Conservation (phyloP, 2,888 invertebrate species). For the Isotomurus palustris region DNA sequence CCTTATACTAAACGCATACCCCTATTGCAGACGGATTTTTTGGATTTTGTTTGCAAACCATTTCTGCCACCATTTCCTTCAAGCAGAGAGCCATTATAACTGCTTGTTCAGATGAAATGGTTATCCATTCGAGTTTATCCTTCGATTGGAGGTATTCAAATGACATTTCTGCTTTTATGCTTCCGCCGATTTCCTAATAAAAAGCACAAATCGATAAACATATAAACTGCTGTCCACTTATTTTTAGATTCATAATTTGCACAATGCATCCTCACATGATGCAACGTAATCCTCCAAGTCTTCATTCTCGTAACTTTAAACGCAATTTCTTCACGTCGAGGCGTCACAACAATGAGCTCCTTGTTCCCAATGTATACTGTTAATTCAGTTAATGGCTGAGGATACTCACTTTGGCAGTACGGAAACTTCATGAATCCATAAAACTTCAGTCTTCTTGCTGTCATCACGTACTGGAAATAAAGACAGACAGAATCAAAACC, state of each 20-base stretch:
- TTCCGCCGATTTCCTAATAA: slow-evolving; percentile 37
- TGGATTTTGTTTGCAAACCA: slow-evolving; percentile 67
- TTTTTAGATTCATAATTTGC: neutral
- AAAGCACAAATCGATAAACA: slow-evolving; percentile 11
- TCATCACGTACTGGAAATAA: slow-evolving; percentile 68
- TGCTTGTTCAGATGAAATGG: slow-evolving; percentile 82
- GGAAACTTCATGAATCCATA: slow-evolving; percentile 84
- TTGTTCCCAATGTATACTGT: slow-evolving; percentile 78
- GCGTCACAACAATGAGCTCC: slow-evolving; percentile 66
- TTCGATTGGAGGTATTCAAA: slow-evolving; percentile 92
- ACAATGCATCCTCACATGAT: slow-evolving; percentile 59
- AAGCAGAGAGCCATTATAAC: slow-evolving; percentile 93
- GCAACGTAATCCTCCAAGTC: slow-evolving; percentile 92
- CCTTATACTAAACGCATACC: slow-evolving; percentile 22
- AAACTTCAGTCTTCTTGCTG: slow-evolving; percentile 73
- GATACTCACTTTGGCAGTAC: slow-evolving; percentile 71
- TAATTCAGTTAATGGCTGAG: slow-evolving; percentile 62
- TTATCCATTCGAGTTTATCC: slow-evolving; percentile 90
- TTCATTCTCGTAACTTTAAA: slow-evolving; percentile 95
- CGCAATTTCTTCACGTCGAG: slow-evolving; percentile 60
- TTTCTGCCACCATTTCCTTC: slow-evolving; percentile 92
- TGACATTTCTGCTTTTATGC: slow-evolving; percentile 63
- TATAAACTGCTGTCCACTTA: too few relatives aligned
- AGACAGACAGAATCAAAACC: neutral
- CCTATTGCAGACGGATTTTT: slow-evolving; percentile 40